Evolutionary conservation across 2,113 vertebrate species (phyloP).

Genomic region (Pampusana beccarii): DNA sequence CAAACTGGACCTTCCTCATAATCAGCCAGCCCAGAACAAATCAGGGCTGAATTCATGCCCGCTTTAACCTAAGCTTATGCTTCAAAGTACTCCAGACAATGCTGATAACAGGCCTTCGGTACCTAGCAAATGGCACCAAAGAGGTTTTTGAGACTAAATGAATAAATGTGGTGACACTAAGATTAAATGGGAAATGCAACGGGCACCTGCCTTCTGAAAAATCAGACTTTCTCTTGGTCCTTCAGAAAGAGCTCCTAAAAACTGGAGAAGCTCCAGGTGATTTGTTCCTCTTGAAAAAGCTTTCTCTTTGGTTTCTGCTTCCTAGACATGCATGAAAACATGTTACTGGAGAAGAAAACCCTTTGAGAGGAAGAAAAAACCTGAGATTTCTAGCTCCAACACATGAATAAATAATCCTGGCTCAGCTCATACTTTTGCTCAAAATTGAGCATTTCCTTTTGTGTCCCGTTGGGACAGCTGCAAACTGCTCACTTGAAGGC

Average conservation of each 20-base stretch:
- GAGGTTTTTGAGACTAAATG: not conserved
- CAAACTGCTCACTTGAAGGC: not conserved
- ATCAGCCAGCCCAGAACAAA: not conserved
- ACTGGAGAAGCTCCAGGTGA: not conserved
- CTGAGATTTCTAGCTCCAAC: not conserved
- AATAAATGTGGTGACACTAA: not conserved
- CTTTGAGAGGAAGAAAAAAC: not conserved
- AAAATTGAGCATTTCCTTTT: slow-evolving; percentile 21
- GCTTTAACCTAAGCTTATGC: not conserved
- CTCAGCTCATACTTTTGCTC: not conserved
- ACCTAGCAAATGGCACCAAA: not conserved
- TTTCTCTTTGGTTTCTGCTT: slow-evolving; percentile 1
- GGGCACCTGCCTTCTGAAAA: not conserved
- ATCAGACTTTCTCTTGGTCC: not conserved
- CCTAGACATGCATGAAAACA: not conserved
- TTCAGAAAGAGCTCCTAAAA: not conserved
- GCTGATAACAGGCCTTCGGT: not conserved
- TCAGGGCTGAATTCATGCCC: not conserved
- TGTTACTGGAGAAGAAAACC: not conserved
- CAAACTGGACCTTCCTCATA: not conserved
- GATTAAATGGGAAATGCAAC: not conserved
- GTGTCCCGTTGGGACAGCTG: not conserved
- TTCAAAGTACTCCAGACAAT: not conserved
- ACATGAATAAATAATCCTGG: slow-evolving; percentile 39
- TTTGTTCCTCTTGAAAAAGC: not conserved